Evolutionary conservation across 2,797 vertebrate species (phyloP), one percentile per base, ranked within the genome.

Genomic region (Poeciliopsis turneri): DNA sequence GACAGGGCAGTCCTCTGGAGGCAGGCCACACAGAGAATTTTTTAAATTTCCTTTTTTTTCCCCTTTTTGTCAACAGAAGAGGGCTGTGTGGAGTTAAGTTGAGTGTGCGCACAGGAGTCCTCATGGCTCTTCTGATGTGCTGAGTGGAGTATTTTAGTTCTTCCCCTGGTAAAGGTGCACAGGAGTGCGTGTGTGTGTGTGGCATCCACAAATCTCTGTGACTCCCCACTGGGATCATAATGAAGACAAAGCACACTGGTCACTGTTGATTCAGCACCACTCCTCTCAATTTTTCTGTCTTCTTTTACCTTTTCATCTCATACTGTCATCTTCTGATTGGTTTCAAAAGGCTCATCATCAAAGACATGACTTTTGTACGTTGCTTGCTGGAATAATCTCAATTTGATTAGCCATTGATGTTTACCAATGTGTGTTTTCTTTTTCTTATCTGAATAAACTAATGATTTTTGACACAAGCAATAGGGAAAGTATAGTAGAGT

Each of bases 201-300:
- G 83, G 85, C 87, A 89, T 85, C 85, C 80, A 84, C 57, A 15
- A 84, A 88, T 90, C 83, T 77, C 76, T 84, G 84, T 85, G 92
- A 81, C 91, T 91, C 96, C 96, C 96, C 95, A 86, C 93, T 94
- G 96, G 95, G 95, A 95, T 95, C 95, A 96, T 97, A 97, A 97
- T 98, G 96, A 96, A 97, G 97, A 97, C 96, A 96, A 96, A 97
- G 96, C 95, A 95, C 93, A 92, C 81, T 96, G 96, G 97, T 97
- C 97, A 95, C 95, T 97, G 96, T 97, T 96, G 97, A 97, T 96
- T 97, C 97, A 96, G 96, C 96, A 96, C 91, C 94, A 93, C 79
- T 79, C 71, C 75, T 74, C 86, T 81, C 25, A 12, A 72, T 80
- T 73, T 78, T 75, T 75, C 76, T 80, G 78, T 87, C 78, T 59